Conservation (phyloP, 92 coral and sea anemone species). For the Bergia puertoricense region DNA sequence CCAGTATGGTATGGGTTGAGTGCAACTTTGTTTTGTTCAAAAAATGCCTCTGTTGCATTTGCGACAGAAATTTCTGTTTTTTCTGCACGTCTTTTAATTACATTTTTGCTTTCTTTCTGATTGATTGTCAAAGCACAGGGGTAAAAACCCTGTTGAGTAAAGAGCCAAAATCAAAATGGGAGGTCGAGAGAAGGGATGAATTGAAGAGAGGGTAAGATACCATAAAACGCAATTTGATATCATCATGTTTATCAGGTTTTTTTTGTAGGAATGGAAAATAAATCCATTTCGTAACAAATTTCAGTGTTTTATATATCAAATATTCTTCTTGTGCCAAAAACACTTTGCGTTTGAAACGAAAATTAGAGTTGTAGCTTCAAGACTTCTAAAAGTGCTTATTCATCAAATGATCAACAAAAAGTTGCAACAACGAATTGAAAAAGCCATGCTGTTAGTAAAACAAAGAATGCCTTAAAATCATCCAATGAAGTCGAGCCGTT, state of each 20-base stretch:
- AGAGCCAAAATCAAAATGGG: neutral
- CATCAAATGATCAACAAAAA: neutral
- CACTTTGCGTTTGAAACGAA: neutral
- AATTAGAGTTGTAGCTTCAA: neutral
- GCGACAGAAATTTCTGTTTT: neutral
- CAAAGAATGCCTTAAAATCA: neutral
- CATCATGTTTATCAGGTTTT: neutral
- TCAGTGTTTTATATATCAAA: neutral
- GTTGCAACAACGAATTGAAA: neutral
- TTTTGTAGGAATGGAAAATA: neutral
- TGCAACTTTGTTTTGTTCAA: neutral
- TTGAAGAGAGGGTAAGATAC: neutral
- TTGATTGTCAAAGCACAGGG: neutral
- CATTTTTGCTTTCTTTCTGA: neutral
- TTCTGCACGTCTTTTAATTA: neutral
- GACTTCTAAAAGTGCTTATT: neutral
- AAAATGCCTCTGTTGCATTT: neutral
- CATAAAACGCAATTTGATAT: neutral
- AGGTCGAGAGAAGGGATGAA: neutral
- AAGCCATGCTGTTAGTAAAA: neutral
- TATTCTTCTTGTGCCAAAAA: neutral
- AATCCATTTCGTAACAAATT: neutral
- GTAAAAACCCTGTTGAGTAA: neutral
- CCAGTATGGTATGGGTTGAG: neutral
- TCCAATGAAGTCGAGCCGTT: neutral